Conservation (phyloP, 2,888 invertebrate species). For the Lasius platythorax region DNA sequence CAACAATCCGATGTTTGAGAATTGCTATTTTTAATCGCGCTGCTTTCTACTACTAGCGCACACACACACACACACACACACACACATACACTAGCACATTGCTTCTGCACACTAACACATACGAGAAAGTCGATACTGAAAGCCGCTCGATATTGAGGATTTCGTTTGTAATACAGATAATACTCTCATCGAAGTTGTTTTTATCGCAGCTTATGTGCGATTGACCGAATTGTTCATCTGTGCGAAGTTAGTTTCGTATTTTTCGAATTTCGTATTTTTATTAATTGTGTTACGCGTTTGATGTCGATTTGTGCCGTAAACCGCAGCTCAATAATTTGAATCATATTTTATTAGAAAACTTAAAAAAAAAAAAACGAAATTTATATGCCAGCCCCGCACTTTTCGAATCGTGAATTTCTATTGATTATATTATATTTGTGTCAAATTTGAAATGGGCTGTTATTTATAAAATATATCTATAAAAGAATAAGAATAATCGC, state of each 20-base stretch:
- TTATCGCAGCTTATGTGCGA: neutral
- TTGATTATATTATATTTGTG: no score
- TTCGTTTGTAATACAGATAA: neutral
- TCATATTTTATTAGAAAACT: neutral
- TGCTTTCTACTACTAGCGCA: neutral
- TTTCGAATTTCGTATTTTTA: neutral
- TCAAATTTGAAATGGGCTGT: no score
- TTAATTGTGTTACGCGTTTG: neutral
- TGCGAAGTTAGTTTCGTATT: neutral
- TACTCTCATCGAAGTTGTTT: conserved; percentile 9
- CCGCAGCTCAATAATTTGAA: neutral
- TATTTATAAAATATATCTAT: no score
- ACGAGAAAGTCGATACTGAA: neutral
- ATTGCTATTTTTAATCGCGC: conserved; percentile 11
- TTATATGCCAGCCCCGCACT: no score
- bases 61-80: no score
- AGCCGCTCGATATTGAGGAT: conserved; percentile 4
- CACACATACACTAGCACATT: no score
- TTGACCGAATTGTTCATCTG: neutral
- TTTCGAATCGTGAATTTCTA: no score
- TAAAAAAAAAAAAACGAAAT: neutral
- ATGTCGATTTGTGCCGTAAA: neutral
- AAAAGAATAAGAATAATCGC: neutral
- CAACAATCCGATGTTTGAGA: neutral
- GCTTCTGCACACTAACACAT: no score